Percentiles rank a stretch among this genome's conserved stretches.
Evolutionary conservation across 2,113 vertebrate species (phyloP).

Genomic region (Chaenogobius annularis): DNA sequence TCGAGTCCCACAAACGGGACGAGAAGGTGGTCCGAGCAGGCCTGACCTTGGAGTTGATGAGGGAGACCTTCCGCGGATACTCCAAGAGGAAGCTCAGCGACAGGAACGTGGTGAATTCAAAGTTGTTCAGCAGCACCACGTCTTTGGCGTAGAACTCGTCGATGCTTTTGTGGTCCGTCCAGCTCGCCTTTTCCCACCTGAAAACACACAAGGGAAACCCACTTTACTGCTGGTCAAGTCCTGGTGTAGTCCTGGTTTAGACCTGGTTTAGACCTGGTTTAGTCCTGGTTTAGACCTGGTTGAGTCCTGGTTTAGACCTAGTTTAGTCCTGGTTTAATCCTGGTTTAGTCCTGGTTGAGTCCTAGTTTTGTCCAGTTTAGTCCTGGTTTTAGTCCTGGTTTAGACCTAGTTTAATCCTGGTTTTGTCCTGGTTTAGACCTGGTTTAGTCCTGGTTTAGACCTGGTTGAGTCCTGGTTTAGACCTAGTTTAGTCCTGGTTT

Average conservation of each 20-base stretch:
- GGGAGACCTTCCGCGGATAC: conserved; percentile 53
- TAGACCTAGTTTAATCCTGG: no score
- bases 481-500: not conserved
- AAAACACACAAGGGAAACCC: not conserved
- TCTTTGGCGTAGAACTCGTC: conserved; percentile 34
- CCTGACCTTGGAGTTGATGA: conserved; percentile 47
- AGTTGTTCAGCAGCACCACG: conserved; percentile 19
- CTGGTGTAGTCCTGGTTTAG: no score
- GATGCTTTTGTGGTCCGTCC: conserved; percentile 24
- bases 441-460: not conserved
- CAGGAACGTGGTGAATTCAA: conserved; percentile 42
- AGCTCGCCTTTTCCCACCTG: conserved; percentile 45
- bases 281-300: not conserved
- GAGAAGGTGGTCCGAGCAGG: no score
- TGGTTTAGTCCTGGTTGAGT: no score
- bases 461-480: not conserved
- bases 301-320: no score
- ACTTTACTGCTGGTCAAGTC: no score
- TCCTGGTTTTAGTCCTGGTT: no score
- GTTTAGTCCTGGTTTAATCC: no score
- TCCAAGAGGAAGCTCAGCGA: conserved; percentile 41
- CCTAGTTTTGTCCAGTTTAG: no score
- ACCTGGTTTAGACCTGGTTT: no score
- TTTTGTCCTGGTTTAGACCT: no score
- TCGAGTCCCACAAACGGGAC: not conserved